phyloP scores from a whole-genome alignment of 2,113 vertebrate genomes.

The Pteropus alecto region DNA sequence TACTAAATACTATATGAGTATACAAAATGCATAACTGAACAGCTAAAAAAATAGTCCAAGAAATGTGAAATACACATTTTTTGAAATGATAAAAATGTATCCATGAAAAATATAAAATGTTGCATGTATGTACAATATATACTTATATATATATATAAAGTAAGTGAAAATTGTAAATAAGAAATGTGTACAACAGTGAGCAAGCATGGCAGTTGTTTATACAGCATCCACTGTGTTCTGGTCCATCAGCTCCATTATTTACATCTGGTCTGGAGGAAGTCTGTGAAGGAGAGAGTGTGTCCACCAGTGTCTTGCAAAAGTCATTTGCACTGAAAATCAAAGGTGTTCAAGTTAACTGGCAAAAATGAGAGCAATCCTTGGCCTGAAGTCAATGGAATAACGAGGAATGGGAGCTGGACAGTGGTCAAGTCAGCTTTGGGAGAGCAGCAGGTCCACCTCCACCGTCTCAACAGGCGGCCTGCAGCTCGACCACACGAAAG shows the following conservation, averaged over 20 bases:
- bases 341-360: slow-evolving; percentile 9
- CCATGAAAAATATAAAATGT: slow-evolving; percentile 83
- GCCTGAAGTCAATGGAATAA: background rate
- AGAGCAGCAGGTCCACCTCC: too few species aligned
- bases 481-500: fast-evolving
- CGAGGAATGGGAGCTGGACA: background rate
- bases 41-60: slow-evolving; percentile 83
- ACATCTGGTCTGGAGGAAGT: background rate
- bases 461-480: fast-evolving
- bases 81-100: slow-evolving; percentile 87
- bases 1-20: slow-evolving; percentile 72
- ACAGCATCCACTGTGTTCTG: background rate
- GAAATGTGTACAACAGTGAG: slow-evolving; percentile 84
- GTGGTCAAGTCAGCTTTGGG: background rate
- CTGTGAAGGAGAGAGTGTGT: background rate
- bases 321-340: slow-evolving; percentile 9
- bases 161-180: slow-evolving; percentile 74
- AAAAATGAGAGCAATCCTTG: background rate
- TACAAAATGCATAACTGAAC: slow-evolving; percentile 80
- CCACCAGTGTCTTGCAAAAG: background rate
- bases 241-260: background rate
- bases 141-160: slow-evolving; percentile 79
- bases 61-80: slow-evolving; percentile 84
- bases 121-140: slow-evolving; percentile 71
- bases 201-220: background rate